These are phyloP conservation scores for Neosilurus mollespiculum DNA, from an alignment of 2,797 vertebrate genomes.

Conservation along the genomic window DNA sequence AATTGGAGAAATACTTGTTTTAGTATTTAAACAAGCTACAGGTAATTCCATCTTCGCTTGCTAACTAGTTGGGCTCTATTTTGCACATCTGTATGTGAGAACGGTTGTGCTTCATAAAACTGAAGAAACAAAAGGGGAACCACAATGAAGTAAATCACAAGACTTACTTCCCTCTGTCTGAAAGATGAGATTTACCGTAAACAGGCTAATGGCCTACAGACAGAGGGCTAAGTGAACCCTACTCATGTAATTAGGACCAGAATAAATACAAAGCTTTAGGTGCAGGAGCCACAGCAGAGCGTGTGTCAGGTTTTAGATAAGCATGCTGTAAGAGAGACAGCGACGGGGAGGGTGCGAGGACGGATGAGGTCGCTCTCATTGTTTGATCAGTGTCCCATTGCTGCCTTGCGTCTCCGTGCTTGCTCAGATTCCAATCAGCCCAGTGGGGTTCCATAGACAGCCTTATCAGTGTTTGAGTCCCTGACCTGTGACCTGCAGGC, in stretches of 20 bases:
- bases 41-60: background rate
- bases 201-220: conserved; percentile 61
- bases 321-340: conserved; percentile 35
- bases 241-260: conserved; percentile 49
- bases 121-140: conserved; percentile 16
- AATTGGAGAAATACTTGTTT: no score
- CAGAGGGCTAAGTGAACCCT: conserved; percentile 50
- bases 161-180: conserved; percentile 41
- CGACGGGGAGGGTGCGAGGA: conserved; percentile 20
- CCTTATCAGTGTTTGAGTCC: conserved; percentile 69
- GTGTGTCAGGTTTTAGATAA: conserved; percentile 46
- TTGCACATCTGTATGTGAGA: background rate
- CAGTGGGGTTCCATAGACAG: conserved; percentile 57
- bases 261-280: conserved; percentile 39
- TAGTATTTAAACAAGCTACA: background rate
- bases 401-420: conserved; percentile 49
- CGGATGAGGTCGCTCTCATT: conserved; percentile 36
- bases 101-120: conserved; percentile 11
- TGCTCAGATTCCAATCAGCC: conserved; percentile 60
- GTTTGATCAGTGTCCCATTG: conserved; percentile 57
- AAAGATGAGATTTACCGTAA: conserved; percentile 56
- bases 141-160: conserved; percentile 23
- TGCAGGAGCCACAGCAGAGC: conserved; percentile 28
- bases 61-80: conserved; percentile 4
- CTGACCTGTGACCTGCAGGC: conserved; percentile 56